These are phyloP conservation scores for Sebastes fasciatus DNA, from an alignment of 2,113 vertebrate species.

Conservation along the genomic window DNA sequence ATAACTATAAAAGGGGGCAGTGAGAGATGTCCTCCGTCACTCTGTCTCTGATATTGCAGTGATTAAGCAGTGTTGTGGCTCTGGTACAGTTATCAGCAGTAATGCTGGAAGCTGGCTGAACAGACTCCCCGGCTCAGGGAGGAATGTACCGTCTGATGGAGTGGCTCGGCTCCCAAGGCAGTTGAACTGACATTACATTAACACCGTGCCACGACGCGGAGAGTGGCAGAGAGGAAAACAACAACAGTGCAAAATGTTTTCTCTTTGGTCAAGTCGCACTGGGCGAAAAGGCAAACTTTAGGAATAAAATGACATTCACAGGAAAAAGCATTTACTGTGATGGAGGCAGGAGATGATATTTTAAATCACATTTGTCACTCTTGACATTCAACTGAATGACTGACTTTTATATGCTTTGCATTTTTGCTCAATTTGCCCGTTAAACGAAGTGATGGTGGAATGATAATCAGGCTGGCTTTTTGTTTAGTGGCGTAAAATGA, in stretches of 20 bases:
- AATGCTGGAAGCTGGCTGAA: constrained; percentile 62
- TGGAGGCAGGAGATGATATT: constrained; percentile 60
- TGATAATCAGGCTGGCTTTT: constrained; percentile 39
- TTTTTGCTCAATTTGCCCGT: constrained; percentile 38
- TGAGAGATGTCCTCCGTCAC: constrained; percentile 58
- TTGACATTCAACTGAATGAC: constrained; percentile 71
- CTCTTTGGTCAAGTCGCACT: constrained; percentile 53
- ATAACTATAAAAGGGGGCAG: constrained; percentile 22
- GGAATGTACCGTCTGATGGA: constrained; percentile 50
- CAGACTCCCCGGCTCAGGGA: constrained; percentile 55
- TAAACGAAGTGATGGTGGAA: constrained; percentile 49
- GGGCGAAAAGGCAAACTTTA: constrained; percentile 44
- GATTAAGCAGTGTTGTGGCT: constrained; percentile 60
- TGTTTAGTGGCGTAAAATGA: constrained; percentile 30
- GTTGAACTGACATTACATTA: constrained; percentile 69
- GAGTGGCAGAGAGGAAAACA: constrained; percentile 59
- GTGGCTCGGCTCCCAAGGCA: constrained; percentile 57
- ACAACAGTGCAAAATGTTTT: constrained; percentile 56
- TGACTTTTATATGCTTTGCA: constrained; percentile 43
- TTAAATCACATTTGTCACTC: constrained; percentile 76
- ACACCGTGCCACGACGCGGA: constrained; percentile 45
- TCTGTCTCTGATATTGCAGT: constrained; percentile 66
- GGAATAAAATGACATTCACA: constrained; percentile 62
- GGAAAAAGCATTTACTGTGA: constrained; percentile 56
- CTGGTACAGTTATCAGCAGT: constrained; percentile 64